Evolutionary conservation across 2,113 vertebrate genomes (phyloP), one percentile per base, ranked within the genome.

Genomic region (Corythornis cristatus): DNA sequence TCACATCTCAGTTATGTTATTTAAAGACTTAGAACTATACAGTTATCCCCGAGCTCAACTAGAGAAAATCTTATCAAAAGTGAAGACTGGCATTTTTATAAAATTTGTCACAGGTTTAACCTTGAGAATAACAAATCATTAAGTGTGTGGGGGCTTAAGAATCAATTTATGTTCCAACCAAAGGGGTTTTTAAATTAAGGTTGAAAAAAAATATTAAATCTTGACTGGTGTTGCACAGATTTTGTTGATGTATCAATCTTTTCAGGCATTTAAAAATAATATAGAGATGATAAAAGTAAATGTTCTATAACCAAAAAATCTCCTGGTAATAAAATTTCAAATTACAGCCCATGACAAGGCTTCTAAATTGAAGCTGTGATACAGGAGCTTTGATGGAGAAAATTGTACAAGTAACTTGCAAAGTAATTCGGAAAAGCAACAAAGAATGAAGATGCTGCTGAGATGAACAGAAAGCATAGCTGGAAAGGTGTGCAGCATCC

Each of bases 251-350:
- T 94, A 96, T 96, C 96, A 96, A 96, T 95, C 93, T 96, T 96
- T 96, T 93, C 91, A 96, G 89, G 92, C 94, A 95, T 95, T 97
- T 96, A 96, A 97, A 96, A 97, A 95, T 97, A 95, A 96, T 95
- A 95, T 16, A 91, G 86, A 91, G 94, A 95, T 95, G 83, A 96
- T 97, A 96, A 97, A 97, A 97, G 93, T 95, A 97, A 96, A 96
- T 97, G 94, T 96, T 97, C 95, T 96, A 95, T 96, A 94, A 93
- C 95, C 58, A 96, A 97, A 96, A 96, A 97, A 95, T 93, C 90
- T 94, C 88, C 78, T 89, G 87, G 91, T 94, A 96, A 96, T 95
- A 96, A 96, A 95, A 96, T 95, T 96, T 93, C 96, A 95, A 96
- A 96, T 96, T 96, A 93, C 89, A 93, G 93, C 53, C 95, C 91